phyloP scores from a whole-genome alignment of 2,113 vertebrate species.

The Dicrurus megarhynchus region DNA sequence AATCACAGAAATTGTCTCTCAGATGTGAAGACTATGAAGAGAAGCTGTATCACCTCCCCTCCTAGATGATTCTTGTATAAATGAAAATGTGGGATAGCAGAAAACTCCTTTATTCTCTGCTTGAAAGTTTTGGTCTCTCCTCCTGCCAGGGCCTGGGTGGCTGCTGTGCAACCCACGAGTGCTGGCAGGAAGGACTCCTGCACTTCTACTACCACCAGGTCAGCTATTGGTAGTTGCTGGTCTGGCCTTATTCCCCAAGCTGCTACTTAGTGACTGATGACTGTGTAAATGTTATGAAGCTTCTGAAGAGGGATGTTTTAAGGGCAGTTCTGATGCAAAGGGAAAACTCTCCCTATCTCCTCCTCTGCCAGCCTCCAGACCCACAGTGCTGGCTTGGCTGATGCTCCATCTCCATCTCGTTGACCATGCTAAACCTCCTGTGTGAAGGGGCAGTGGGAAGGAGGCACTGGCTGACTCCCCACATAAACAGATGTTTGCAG shows the following conservation, averaged over 20 bases:
- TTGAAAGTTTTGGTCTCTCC: not conserved
- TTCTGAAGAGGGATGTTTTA: not conserved
- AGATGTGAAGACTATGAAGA: not conserved
- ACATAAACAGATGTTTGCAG: not conserved
- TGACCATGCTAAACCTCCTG: fast-evolving
- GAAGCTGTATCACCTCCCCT: not conserved
- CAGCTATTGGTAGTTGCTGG: not conserved
- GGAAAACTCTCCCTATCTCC: not conserved
- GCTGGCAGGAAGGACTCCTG: not conserved
- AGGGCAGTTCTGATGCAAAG: not conserved
- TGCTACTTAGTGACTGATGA: not conserved
- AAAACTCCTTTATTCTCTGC: not conserved
- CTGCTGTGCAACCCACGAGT: not conserved
- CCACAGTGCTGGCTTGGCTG: fast-evolving
- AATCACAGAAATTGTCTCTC: not conserved
- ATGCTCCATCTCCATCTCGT: not conserved
- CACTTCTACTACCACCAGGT: not conserved
- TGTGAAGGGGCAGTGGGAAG: fast-evolving
- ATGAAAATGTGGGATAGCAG: not conserved
- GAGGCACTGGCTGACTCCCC: not conserved
- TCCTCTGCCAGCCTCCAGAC: not conserved
- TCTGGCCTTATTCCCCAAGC: not conserved
- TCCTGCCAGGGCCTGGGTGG: not conserved
- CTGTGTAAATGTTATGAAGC: not conserved
- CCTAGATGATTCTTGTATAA: not conserved